Evolutionary conservation across 2,797 vertebrate genomes (phyloP).

Genomic region (Ispidina picta): DNA sequence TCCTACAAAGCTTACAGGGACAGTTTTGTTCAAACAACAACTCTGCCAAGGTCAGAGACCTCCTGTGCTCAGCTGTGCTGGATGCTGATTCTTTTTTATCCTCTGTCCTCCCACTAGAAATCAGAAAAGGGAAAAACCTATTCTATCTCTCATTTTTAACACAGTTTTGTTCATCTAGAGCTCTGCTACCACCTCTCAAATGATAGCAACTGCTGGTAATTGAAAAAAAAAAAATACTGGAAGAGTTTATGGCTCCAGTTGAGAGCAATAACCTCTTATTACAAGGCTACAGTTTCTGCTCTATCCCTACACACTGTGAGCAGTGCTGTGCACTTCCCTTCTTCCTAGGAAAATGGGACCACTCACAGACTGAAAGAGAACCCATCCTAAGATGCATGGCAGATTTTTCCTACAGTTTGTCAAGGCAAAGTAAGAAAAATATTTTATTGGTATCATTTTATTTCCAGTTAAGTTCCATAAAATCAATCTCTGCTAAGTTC

Average conservation of each 20-base stretch:
- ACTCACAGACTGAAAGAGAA: not conserved
- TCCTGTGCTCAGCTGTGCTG: not conserved
- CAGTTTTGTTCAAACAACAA: not conserved
- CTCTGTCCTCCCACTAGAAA: not conserved
- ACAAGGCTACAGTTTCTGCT: not conserved
- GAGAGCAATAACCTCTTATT: not conserved
- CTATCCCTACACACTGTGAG: not conserved
- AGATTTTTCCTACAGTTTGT: conserved; percentile 18
- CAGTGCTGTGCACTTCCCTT: not conserved
- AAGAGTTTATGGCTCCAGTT: not conserved
- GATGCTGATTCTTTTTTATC: not conserved
- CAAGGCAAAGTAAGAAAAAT: conserved; percentile 27
- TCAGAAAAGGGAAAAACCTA: not conserved
- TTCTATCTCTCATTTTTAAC: not conserved
- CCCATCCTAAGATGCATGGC: not conserved
- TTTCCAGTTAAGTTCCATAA: conserved; percentile 56
- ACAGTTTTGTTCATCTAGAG: not conserved
- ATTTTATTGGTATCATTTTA: conserved; percentile 65
- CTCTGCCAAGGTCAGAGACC: conserved; percentile 21
- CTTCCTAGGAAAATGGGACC: not conserved
- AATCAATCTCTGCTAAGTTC: conserved; percentile 58
- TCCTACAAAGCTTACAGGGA: not conserved
- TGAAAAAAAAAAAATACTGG: not conserved
- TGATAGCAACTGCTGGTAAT: not conserved
- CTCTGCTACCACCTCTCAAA: conserved; percentile 1